phyloP scores from a whole-genome alignment of 1,140 invertebrate species.

The Sycophila sp. region DNA sequence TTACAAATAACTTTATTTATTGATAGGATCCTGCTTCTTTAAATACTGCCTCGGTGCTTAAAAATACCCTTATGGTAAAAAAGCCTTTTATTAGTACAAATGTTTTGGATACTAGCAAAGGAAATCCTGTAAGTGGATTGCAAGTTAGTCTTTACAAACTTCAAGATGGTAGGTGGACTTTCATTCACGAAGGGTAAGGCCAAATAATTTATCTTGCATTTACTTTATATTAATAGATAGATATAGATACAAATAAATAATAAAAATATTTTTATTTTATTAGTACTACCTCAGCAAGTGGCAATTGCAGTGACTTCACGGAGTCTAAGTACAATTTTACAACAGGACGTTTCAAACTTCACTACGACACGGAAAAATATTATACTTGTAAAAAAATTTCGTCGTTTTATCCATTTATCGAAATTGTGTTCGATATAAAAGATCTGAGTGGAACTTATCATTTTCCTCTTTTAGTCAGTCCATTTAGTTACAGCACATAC shows the following conservation, averaged over 20 bases:
- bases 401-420: slow-evolving; percentile 80
- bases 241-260: too few relatives aligned
- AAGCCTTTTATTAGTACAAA: slow-evolving; percentile 71
- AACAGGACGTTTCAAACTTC: slow-evolving; percentile 77
- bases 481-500: slow-evolving; percentile 84
- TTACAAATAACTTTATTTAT: not conserved
- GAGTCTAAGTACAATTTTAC: slow-evolving; percentile 68
- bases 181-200: slow-evolving; percentile 69
- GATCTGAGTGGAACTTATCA: slow-evolving; percentile 78
- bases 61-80: slow-evolving; percentile 34
- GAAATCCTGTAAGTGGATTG: slow-evolving; percentile 70
- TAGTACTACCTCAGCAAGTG: slow-evolving; percentile 74
- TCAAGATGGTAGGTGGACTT: slow-evolving; percentile 72
- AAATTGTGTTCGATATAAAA: slow-evolving; percentile 80
- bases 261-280: slow-evolving; percentile 41
- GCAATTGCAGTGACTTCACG: slow-evolving; percentile 74
- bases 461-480: slow-evolving; percentile 81
- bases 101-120: slow-evolving; percentile 74
- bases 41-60: not conserved
- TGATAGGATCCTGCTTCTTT: not conserved
- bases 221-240: not conserved
- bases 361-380: slow-evolving; percentile 79
- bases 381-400: slow-evolving; percentile 71
- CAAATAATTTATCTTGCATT: not conserved
- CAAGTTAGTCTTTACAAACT: slow-evolving; percentile 75